Evolutionary conservation across 2,797 vertebrate genomes (phyloP), one percentile per base, ranked within the genome.

Genomic region (Champsocephalus esox): DNA sequence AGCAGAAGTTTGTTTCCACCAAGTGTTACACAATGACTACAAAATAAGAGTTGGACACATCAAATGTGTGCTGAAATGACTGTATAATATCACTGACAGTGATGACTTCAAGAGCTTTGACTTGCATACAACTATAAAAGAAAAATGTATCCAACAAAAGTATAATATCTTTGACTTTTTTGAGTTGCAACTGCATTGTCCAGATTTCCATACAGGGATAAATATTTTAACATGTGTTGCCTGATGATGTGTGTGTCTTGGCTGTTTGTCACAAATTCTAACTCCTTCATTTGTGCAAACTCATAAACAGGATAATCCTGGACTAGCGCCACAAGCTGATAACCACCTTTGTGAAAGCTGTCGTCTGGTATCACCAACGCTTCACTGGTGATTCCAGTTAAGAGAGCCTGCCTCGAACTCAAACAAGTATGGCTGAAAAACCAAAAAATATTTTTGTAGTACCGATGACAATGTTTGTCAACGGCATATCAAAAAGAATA

Each of bases 371-470:
- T 63, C 9, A 0, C 13, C 34, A 61, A 11, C 19, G 58, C 66
- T 52, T 59, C 21, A 58, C 74, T 66, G 59, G 34, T 57, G 55
- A 69, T 72, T 63, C 10, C 55, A 61, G 75, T 79, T 65, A 70
- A 79, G 54, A 69, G 45, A 57, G 48, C 12, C 19, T 38, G 55
- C 9, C 44, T 13, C 52, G 21, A 21, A 28, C 45, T 13, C 19
- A 70, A 79, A 79, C 57, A 4, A 69, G 13, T 0, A 63, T 17
- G n/a, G 34, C 8, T 12, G 17, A 52, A 51, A 74, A 63, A 46
- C 19, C 8, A 16, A 17, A 10, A 62, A 6, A 32, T 38, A 3
- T 24, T 54, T 44, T 46, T 11, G 28, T 28, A 44, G 21, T 9
- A 24, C 14, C 2, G 9, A 49, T 43, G 63, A 7, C 5, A 28